These are phyloP conservation scores for Pipistrellus kuhlii DNA, from an alignment of 2,797 vertebrate species.

Conservation along the genomic window DNA sequence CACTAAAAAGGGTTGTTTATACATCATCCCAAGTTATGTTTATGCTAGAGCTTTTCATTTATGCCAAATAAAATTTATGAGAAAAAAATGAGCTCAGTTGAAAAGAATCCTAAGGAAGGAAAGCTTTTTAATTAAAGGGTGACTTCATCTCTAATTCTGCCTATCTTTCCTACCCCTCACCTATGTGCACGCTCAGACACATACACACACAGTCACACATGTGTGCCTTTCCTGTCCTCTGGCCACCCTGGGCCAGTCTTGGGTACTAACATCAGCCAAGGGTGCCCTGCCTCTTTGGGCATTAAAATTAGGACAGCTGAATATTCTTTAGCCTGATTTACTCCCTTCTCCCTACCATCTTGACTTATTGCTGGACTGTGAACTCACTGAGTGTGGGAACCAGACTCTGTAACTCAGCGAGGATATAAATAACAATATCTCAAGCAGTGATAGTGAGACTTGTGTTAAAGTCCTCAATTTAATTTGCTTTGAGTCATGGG, in stretches of 20 bases:
- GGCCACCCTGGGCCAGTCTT: not conserved
- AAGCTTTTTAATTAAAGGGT: conserved; percentile 53
- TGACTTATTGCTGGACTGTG: conserved; percentile 51
- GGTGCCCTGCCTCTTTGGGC: not conserved
- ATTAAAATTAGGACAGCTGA: not conserved
- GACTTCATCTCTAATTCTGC: conserved; percentile 29
- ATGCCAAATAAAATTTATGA: conserved; percentile 48
- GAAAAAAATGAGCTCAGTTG: conserved; percentile 8
- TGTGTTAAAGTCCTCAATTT: conserved; percentile 25
- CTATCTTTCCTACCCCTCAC: not conserved
- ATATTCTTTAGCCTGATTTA: not conserved
- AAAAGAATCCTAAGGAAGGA: conserved; percentile 12
- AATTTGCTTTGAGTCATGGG: conserved; percentile 59
- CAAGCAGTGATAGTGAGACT: conserved; percentile 27
- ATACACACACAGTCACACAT: not conserved
- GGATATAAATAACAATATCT: not conserved
- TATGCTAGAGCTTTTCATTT: conserved; percentile 5
- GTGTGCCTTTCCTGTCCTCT: not conserved
- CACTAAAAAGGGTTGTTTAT: conserved; percentile 46
- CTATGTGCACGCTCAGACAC: not conserved
- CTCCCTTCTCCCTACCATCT: not conserved
- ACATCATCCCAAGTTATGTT: not conserved
- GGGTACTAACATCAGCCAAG: not conserved
- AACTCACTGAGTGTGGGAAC: conserved; percentile 3
- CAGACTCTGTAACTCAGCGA: conserved; percentile 22